Conservation (phyloP, 2,797 vertebrate genomes). For the Octomys mimax region DNA sequence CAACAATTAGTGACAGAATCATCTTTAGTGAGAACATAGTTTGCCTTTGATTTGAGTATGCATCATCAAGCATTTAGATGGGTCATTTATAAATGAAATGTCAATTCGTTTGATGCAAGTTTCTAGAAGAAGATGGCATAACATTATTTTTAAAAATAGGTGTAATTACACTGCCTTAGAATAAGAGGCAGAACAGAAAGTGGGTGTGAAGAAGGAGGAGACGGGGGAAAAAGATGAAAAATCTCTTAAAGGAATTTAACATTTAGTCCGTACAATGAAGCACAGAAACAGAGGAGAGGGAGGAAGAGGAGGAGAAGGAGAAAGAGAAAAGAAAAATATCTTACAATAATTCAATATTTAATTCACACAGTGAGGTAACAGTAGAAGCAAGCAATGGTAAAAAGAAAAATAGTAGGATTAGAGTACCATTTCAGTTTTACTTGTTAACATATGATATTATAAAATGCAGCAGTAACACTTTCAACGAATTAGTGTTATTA, state of each 20-base stretch:
- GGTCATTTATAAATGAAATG: slow-evolving; percentile 6
- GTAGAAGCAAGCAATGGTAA: neutral
- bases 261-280: neutral
- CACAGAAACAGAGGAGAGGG: neutral
- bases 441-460: neutral
- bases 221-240: neutral
- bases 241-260: neutral
- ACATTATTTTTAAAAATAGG: neutral
- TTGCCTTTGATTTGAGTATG: neutral
- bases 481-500: neutral
- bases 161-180: neutral
- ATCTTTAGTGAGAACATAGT: neutral
- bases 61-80: neutral
- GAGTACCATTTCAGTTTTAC: neutral
- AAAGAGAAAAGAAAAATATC: neutral
- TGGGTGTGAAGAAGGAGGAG: neutral
- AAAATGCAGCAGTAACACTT: neutral
- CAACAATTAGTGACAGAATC: neutral
- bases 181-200: neutral
- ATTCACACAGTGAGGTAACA: neutral
- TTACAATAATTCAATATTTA: neutral
- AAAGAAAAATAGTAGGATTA: neutral
- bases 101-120: neutral
- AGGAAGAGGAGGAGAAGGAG: neutral
- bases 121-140: slow-evolving; percentile 10